Evolutionary conservation across 2,797 vertebrate species (phyloP), one percentile per base, ranked within the genome.

Genomic region (Sebastes vulpes): DNA sequence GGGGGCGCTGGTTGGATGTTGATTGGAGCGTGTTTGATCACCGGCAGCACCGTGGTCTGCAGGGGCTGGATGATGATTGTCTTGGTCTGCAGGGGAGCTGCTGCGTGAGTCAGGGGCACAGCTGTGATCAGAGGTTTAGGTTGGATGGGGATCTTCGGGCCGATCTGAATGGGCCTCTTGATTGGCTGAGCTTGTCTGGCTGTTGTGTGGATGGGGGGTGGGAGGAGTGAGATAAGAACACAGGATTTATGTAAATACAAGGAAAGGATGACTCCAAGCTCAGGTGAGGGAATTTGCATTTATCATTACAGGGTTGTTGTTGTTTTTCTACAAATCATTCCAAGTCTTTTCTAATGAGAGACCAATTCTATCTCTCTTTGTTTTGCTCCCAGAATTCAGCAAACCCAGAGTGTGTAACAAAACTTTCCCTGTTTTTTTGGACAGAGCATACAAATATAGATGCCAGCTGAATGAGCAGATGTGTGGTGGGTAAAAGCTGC

Each of bases 61-160:
- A 99, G 81, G 6, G 98, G 96, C 92, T 98, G 98, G 81, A 99
- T 96, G 92, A 99, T 96, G 87, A 99, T 97, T 48, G 97, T 96
- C 94, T 98, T 99, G 11, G 97, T 82, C 76, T 97, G 96, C 77
- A 98, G 91, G 1, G 95, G 79, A 50, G 96, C 65, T 50, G 93
- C 86, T 11, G 95, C 58, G 48, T 93, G 96, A 83, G 96, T 54
- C 86, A 98, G 91, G 28, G 97, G 96, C 80, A 97, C 82, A 20
- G 97, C 95, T 68, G 97, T 97, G 79, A 99, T 95, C 76, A 98
- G 89, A 0, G 96, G 97, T 87, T 97, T 98, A 38, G 97, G 98
- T 61, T 98, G 97, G 94, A 98, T 97, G 59, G 95, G 97, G 88
- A 98, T 94, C 87, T 97, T 98, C 5, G 96, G 95, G 9, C 75